Evolutionary conservation across 2,888 invertebrate genomes (phyloP), one percentile per base, ranked within the genome.

Genomic region (Ectobius pallidus): DNA sequence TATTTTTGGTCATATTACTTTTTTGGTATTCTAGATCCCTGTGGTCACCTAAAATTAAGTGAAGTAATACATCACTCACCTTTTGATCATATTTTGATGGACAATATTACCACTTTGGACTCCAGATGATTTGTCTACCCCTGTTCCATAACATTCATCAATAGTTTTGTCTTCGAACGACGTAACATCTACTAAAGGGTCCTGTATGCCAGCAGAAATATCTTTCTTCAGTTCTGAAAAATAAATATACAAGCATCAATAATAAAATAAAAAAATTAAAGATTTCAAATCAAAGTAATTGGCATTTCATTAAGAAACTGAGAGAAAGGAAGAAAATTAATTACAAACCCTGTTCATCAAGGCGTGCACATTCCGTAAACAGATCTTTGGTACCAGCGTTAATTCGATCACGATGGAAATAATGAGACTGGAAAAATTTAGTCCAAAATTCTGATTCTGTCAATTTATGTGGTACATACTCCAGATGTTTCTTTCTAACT

Each of bases 391-490:
- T 93, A 77, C 94, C 93, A 22, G 93, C 90, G 78, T 93, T 93
- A 78, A 95, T 92, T 72, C 96, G 91, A 84, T 96, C 95, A 78
- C 97, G 91, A 85, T 99, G 98, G 86, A 95, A 95, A 86, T 99
- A 99, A 86, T 99, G 99, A 18, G 98, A 99, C 82, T 99, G 99
- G 86, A 99, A 99, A 85, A 99, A 99, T 81, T 97, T 95, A 16
- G 96, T 97, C 99, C 99, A 99, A 85, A 99, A 99, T 81, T 98
- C 97, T 0, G 94, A 90, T 85, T 99, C 99, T 0, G 93, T 90
- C 89, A 99, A 89, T 86, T 96, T 95, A 76, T 92, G 89, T 34
- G 99, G 99, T 44, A 99, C 99, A 84, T 96, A 92, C 83, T 99
- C 99, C 73, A 92, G 85, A 83, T 99, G 97, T 88, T 99, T 99